These are phyloP conservation scores for Frankliniella intonsa DNA, from an alignment of 2,888 invertebrate species.

Conservation along the genomic window DNA sequence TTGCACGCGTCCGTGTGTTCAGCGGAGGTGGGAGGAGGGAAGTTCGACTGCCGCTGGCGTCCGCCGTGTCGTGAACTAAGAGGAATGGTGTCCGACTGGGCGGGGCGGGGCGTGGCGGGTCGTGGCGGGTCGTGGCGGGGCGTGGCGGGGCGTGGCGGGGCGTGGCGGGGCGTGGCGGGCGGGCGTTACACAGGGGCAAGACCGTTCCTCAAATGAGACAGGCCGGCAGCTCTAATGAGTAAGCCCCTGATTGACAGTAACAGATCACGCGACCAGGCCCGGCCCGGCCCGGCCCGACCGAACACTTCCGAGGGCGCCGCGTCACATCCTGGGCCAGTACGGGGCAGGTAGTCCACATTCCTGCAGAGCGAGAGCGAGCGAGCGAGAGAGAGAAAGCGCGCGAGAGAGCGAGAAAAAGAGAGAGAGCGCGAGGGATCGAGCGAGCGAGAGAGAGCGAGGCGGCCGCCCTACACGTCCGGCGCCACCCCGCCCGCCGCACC, in stretches of 20 bases:
- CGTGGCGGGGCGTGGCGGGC: not conserved
- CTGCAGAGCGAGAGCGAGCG: too few relatives aligned
- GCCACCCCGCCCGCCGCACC: not conserved
- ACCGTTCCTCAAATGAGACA: conserved; percentile 14
- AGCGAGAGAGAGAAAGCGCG: too few relatives aligned
- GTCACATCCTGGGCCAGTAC: too few relatives aligned
- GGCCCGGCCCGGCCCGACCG: not conserved
- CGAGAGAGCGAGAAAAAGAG: too few relatives aligned
- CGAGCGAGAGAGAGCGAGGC: too few relatives aligned
- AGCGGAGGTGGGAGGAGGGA: too few relatives aligned
- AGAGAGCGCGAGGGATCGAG: too few relatives aligned
- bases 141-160: not conserved
- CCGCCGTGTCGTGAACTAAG: too few relatives aligned
- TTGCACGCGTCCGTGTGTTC: too few relatives aligned
- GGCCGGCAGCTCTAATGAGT: not conserved
- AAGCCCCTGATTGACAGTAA: conserved; percentile 23
- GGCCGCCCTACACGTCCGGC: not conserved
- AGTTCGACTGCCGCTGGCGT: too few relatives aligned
- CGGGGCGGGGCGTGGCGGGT: not conserved
- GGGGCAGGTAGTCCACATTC: too few relatives aligned
- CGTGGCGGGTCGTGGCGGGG: not conserved
- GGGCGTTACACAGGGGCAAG: not conserved
- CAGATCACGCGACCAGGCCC: not conserved
- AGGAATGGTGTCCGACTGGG: not conserved
- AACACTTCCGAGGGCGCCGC: not conserved